A percentile compares a stretch with the other conserved stretches of the same genome.
phyloP scores from a whole-genome alignment of 2,797 vertebrate genomes.

The Champsocephalus gunnari region DNA sequence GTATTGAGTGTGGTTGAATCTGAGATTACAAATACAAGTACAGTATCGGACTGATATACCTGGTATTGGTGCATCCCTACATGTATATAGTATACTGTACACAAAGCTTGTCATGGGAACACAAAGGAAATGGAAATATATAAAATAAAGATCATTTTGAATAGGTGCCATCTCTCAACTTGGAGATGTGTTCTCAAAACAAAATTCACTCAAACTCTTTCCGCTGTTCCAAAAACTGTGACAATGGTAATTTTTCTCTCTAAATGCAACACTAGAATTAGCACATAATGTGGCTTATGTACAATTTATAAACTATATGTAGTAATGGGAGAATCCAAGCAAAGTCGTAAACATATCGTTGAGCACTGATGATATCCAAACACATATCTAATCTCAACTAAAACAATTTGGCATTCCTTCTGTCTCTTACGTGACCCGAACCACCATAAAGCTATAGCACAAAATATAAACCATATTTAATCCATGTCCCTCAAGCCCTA shows the following conservation, averaged over 20 bases:
- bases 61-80: too few species aligned
- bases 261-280: too few species aligned
- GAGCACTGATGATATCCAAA: constrained; percentile 28
- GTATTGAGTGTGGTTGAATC: too few species aligned
- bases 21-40: too few species aligned
- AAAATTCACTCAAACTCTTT: too few species aligned
- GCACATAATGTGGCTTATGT: too few species aligned
- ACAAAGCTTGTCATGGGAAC: neutral
- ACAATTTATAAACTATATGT: too few species aligned
- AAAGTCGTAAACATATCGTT: constrained; percentile 39
- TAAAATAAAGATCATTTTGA: neutral
- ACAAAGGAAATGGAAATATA: constrained; percentile 6
- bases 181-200: too few species aligned
- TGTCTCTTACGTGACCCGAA: constrained; percentile 11
- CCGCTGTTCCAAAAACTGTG: too few species aligned
- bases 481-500: constrained; percentile 23
- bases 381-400: constrained; percentile 18
- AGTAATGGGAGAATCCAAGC: constrained; percentile 9
- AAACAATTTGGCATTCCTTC: constrained; percentile 27
- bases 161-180: too few species aligned
- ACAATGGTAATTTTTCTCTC: too few species aligned
- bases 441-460: constrained; percentile 19
- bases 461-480: constrained; percentile 15
- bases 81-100: neutral
- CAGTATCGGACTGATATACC: too few species aligned